phyloP scores from a whole-genome alignment of 2,888 invertebrate genomes.

The Teleiodes luculella region DNA sequence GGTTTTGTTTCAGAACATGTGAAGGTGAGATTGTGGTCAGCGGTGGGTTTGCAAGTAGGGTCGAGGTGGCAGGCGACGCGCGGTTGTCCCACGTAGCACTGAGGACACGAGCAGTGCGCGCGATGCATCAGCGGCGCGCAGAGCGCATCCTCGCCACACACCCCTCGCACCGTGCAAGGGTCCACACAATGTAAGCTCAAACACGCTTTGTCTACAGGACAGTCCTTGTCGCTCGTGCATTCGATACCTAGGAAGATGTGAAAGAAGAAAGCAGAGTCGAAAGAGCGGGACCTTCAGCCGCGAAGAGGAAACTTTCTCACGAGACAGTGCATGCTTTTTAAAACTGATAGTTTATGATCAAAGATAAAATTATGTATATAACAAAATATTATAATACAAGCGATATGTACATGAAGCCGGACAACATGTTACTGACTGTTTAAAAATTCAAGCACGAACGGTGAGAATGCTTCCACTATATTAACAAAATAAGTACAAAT shows the following conservation, averaged over 20 bases:
- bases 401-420: conserved; percentile 81
- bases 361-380: conserved; percentile 71
- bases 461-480: conserved; percentile 80
- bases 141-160: conserved; percentile 92
- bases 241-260: conserved; percentile 85
- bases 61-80: conserved; percentile 88
- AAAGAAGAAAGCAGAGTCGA: conserved; percentile 81
- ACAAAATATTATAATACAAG: conserved; percentile 79
- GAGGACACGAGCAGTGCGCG: conserved; percentile 92
- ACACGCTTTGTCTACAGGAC: conserved; percentile 94
- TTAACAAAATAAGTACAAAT: conserved; percentile 43
- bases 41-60: conserved; percentile 84
- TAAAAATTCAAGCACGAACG: conserved; percentile 77
- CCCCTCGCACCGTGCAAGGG: conserved; percentile 92
- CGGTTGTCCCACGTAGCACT: conserved; percentile 91
- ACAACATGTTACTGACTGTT: conserved; percentile 75
- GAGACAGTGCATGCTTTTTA: conserved; percentile 83
- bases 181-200: conserved; percentile 93
- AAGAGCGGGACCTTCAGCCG: conserved; percentile 91
- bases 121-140: conserved; percentile 91
- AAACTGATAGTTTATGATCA: conserved; percentile 77
- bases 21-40: conserved; percentile 78
- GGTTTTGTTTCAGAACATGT: conserved; percentile 83
- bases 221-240: conserved; percentile 94
- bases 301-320: conserved; percentile 92